These are phyloP conservation scores for Sarcophaga subvicina DNA, from an alignment of 2,888 invertebrate species.

Conservation along the genomic window DNA sequence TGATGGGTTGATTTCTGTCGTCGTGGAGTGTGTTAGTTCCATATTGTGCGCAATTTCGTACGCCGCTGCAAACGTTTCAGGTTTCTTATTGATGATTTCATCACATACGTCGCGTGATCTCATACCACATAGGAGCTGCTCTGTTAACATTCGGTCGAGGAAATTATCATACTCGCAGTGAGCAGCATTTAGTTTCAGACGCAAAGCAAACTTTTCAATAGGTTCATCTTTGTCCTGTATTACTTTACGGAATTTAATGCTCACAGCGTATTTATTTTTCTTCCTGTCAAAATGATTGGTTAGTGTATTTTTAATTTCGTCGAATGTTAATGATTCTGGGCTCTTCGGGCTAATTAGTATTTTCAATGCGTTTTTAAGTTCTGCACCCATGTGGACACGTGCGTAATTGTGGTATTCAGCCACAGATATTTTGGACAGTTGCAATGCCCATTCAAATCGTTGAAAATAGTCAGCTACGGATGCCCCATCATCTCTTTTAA, in stretches of 20 bases:
- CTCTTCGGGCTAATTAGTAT: neutral
- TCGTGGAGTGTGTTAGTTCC: conserved; percentile 21
- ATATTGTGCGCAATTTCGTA: neutral
- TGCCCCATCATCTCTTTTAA: too few relatives aligned
- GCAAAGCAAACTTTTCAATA: conserved; percentile 24
- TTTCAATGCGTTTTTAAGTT: conserved; percentile 38
- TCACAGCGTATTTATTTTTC: neutral
- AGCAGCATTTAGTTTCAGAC: conserved; percentile 40
- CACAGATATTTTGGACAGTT: conserved; percentile 39
- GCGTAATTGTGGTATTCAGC: conserved; percentile 47
- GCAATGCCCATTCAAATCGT: neutral
- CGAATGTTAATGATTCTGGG: neutral
- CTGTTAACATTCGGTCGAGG: neutral
- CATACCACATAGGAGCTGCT: neutral
- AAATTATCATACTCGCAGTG: conserved; percentile 12
- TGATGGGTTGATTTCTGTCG: conserved; percentile 9
- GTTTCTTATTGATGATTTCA: neutral
- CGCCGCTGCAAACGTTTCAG: neutral
- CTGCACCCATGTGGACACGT: conserved; percentile 56
- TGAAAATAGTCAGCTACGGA: too few relatives aligned
- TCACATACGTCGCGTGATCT: neutral
- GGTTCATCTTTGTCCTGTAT: neutral
- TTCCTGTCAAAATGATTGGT: conserved; percentile 4
- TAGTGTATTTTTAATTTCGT: conserved; percentile 22
- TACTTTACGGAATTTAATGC: too few relatives aligned